phyloP scores from a whole-genome alignment of 2,797 vertebrate species.

The Alosa sapidissima region DNA sequence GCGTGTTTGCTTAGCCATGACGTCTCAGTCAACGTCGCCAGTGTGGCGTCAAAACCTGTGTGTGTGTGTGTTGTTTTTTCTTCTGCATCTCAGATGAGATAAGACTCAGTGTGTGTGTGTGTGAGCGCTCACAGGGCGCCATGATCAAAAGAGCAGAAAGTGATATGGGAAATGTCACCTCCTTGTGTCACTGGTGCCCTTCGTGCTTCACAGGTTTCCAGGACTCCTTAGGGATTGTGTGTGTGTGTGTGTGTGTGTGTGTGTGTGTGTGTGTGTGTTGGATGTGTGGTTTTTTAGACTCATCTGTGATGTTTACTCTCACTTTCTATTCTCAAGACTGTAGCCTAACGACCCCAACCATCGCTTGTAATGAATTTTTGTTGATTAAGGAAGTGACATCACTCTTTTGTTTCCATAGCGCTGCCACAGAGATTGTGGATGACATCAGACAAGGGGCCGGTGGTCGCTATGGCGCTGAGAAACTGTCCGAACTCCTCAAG shows the following conservation, averaged over 20 bases:
- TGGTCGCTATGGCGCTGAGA: conserved; percentile 77
- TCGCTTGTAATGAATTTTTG: neutral
- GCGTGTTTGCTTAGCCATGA: conserved; percentile 56
- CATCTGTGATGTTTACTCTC: neutral
- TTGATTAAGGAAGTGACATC: conserved; percentile 48
- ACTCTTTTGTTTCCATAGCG: conserved; percentile 62
- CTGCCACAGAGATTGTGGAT: conserved; percentile 76
- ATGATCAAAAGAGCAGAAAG: neutral
- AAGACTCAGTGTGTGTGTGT: neutral
- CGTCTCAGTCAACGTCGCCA: conserved; percentile 50
- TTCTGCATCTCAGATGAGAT: neutral
- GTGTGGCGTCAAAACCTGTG: conserved; percentile 51
- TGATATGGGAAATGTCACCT: neutral
- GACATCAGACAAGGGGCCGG: conserved; percentile 75
- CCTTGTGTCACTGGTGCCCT: conserved; percentile 3
- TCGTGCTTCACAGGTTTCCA: neutral
- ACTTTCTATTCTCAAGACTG: neutral
- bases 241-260: neutral
- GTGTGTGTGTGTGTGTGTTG: neutral
- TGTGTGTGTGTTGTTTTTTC: conserved; percentile 18
- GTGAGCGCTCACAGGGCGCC: neutral
- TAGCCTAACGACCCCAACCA: neutral
- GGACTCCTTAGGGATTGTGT: neutral
- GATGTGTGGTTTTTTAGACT: neutral
- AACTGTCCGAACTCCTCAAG: conserved; percentile 78